Conservation (phyloP, 2,113 vertebrate genomes). For the Mormyrus iriodes region DNA sequence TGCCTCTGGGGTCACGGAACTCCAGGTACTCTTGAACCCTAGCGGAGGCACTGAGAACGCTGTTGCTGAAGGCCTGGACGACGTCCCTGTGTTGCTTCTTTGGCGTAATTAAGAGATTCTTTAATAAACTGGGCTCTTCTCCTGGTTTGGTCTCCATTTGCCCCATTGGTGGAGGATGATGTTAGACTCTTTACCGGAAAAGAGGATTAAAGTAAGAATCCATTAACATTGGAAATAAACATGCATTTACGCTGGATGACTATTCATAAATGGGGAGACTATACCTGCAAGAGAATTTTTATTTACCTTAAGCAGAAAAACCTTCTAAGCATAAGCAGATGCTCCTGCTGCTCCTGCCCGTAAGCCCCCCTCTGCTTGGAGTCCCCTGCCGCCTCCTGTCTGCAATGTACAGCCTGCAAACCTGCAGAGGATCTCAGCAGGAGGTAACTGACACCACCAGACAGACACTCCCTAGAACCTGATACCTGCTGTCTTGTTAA, state of each 20-base stretch:
- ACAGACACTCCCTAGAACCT: not conserved
- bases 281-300: not conserved
- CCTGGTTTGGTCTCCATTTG: constrained; percentile 16
- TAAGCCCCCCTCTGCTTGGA: not conserved
- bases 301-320: not conserved
- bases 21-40: constrained; percentile 58
- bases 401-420: not conserved
- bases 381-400: not conserved
- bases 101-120: constrained; percentile 35
- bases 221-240: not conserved
- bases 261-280: not conserved
- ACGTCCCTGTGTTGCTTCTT: constrained; percentile 26
- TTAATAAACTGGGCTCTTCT: constrained; percentile 38
- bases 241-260: not conserved
- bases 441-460: not conserved
- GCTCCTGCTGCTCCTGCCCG: not conserved
- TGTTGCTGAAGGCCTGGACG: constrained; percentile 50
- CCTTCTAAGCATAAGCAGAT: not conserved
- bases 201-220: not conserved
- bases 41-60: constrained; percentile 46
- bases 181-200: not conserved
- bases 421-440: not conserved
- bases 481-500: not conserved
- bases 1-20: constrained; percentile 58
- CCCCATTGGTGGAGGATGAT: not conserved